Percentiles rank a stretch among this genome's conserved stretches.
Conservation (phyloP, 2,113 vertebrate genomes). For the Petroica traversi region DNA sequence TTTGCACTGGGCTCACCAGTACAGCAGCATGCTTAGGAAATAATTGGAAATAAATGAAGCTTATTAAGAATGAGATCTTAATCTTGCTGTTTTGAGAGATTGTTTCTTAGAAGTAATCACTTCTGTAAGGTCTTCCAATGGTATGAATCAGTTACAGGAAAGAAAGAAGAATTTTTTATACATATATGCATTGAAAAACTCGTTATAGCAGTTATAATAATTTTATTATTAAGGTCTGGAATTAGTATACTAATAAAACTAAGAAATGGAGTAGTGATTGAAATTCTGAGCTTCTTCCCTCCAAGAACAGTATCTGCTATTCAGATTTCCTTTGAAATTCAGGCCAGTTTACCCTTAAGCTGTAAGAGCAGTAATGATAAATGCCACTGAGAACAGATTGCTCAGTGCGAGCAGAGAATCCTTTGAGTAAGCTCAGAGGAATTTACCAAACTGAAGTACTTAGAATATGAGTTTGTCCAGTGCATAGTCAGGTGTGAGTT, state of each 20-base stretch:
- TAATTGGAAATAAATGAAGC: neutral
- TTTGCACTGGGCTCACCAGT: neutral
- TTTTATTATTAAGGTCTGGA: neutral
- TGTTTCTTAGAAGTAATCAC: neutral
- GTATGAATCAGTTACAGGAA: neutral
- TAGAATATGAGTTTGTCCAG: neutral
- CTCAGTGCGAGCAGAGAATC: neutral
- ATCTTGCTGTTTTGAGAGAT: neutral
- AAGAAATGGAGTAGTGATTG: neutral
- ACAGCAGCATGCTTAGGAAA: neutral
- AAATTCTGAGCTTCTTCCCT: neutral
- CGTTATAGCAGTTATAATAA: neutral
- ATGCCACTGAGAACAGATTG: neutral
- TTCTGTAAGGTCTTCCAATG: neutral
- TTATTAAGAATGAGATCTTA: neutral
- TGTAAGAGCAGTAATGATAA: neutral
- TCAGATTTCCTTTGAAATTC: neutral
- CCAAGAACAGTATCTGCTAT: neutral
- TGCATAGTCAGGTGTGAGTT: neutral
- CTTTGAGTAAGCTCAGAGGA: neutral
- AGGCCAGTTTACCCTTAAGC: neutral
- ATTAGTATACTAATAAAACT: neutral
- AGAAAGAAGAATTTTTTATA: neutral
- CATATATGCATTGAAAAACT: neutral
- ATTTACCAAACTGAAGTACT: neutral